phyloP scores from a whole-genome alignment of 2,888 invertebrate species.

The Chymomyza procnemis region DNA sequence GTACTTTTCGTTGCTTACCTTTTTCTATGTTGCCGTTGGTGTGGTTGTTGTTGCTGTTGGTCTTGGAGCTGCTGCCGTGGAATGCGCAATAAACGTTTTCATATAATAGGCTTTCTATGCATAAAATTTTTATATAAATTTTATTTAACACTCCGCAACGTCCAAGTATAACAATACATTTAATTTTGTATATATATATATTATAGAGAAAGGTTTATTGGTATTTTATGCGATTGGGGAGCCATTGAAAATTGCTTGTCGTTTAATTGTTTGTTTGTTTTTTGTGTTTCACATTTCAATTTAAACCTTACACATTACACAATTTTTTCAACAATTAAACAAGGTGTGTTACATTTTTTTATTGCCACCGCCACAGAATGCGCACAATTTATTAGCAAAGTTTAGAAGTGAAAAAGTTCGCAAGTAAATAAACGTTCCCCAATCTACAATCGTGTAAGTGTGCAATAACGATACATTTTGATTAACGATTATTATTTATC shows the following conservation, averaged over 20 bases:
- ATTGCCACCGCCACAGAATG: background rate
- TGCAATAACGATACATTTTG: background rate
- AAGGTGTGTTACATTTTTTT: background rate
- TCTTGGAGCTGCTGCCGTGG: constrained; percentile 44
- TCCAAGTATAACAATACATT: background rate
- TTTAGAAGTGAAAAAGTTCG: background rate
- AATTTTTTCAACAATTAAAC: background rate
- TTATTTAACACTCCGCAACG: background rate
- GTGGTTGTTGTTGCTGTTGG: constrained; percentile 29
- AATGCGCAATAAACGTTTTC: constrained; percentile 61
- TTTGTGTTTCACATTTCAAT: background rate
- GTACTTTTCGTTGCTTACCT: constrained; percentile 56
- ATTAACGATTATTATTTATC: background rate
- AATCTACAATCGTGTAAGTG: background rate
- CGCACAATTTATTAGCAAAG: background rate
- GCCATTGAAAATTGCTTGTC: background rate
- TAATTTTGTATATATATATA: background rate
- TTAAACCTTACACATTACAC: background rate
- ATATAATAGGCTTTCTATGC: constrained; percentile 33
- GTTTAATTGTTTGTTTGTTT: background rate
- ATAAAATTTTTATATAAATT: background rate
- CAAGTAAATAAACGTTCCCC: background rate
- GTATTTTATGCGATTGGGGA: background rate
- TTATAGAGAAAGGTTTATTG: background rate
- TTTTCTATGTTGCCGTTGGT: constrained; percentile 23